A percentile compares a stretch with the other conserved stretches of the same genome.
These are phyloP conservation scores for Tyrophagus putrescentiae DNA, from an alignment of 1,140 invertebrate genomes.

Conservation along the genomic window DNA sequence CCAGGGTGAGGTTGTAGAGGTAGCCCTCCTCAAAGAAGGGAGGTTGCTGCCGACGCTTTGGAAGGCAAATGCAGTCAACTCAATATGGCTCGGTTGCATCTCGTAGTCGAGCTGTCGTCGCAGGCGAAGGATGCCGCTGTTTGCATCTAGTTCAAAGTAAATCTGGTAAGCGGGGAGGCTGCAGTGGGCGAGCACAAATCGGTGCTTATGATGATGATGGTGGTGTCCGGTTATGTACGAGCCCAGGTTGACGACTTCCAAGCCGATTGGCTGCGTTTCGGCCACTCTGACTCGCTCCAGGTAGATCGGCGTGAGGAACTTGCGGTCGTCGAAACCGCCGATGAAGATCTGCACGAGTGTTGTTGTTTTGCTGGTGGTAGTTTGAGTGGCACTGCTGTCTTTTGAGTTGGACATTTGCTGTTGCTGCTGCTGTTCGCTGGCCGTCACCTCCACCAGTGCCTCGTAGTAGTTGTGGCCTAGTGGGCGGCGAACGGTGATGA, in stretches of 20 bases:
- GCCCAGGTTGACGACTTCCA: slow-evolving; percentile 35
- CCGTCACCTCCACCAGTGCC: not conserved
- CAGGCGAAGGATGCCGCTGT: slow-evolving; percentile 55
- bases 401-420: no score
- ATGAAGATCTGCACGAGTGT: slow-evolving; percentile 17
- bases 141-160: slow-evolving; percentile 66
- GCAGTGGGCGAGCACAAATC: slow-evolving; percentile 13
- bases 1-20: slow-evolving; percentile 44
- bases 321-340: slow-evolving; percentile 9
- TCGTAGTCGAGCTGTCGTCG: slow-evolving; percentile 61
- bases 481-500: slow-evolving; percentile 48
- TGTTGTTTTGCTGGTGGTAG: not conserved
- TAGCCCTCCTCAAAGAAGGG: not conserved
- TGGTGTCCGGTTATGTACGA: not conserved
- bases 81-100: slow-evolving; percentile 36
- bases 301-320: not conserved
- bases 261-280: slow-evolving; percentile 66
- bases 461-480: slow-evolving; percentile 54
- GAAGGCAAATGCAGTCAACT: slow-evolving; percentile 39
- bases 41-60: not conserved
- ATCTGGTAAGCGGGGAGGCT: not conserved
- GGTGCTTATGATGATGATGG: not conserved
- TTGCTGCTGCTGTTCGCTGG: not conserved
- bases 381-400: no score
- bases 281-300: slow-evolving; percentile 54